These are phyloP conservation scores for Alethe diademata DNA, from an alignment of 2,113 vertebrate species.

Conservation along the genomic window DNA sequence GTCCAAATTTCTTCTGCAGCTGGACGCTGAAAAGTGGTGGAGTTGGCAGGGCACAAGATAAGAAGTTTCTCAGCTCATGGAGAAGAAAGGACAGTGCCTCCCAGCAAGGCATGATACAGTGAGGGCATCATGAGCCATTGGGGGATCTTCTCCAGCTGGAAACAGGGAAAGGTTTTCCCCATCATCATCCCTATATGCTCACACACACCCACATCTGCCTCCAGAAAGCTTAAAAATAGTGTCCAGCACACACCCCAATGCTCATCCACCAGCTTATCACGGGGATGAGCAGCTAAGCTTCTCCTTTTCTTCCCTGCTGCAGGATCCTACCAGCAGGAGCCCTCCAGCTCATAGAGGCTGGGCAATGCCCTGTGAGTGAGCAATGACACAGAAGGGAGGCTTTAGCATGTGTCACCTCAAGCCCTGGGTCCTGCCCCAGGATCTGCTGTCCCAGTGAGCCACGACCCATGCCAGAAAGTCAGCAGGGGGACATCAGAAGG, in stretches of 20 bases:
- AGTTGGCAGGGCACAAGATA: neutral
- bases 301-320: neutral
- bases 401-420: neutral
- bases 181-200: neutral
- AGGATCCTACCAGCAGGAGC: neutral
- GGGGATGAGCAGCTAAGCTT: neutral
- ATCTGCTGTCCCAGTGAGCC: neutral
- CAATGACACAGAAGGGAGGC: neutral
- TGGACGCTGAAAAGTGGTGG: neutral
- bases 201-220: neutral
- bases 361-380: neutral
- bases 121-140: neutral
- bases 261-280: neutral
- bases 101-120: neutral
- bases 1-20: neutral
- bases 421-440: neutral
- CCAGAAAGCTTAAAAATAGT: neutral
- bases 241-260: neutral
- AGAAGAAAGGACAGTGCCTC: neutral
- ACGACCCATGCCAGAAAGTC: fast-evolving
- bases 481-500: neutral
- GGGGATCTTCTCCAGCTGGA: neutral
- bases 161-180: neutral
- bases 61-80: neutral
- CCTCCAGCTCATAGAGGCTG: neutral